Base-by-base conservation (phyloP, 2,797 vertebrate species). In the Myotis vivesi region DNA sequence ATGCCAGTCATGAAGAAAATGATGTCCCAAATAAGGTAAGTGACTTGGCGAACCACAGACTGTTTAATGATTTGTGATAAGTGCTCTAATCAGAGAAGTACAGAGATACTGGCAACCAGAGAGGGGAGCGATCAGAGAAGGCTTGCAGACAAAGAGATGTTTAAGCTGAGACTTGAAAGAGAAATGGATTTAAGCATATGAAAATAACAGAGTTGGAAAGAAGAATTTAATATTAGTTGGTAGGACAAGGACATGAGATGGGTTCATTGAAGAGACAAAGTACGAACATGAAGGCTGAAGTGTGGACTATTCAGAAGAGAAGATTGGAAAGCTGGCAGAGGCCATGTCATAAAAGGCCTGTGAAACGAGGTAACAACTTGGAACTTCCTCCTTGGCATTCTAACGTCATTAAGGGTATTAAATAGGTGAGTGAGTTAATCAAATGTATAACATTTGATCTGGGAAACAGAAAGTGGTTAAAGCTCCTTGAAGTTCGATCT, bases 1-100 rank as follows among this genome's bases (percentile, higher is more conserved):
- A 89, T 41, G 23, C 30, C 75, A 94, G 9, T 91, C 15, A 38
- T 66, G 71, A 92, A 93, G 76, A 87, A 66, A 92, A 84, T 28
- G 76, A 44, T 62, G 44, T 17, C n/a, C 66, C 13, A 80, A 89
- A 85, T 81, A 95, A 68, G 22, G 28, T 57, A 77, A 92, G 41
- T 87, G 28, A 80, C 51, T 82, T 85, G 9, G 49, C 28, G 20
- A 44, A 62, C 73, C 19, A 71, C 17, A 85, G 30, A 33, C 8
- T 75, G 7, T 57, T 49, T 10, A 64, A 88, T 62, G 41, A 68
- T 85, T 92, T 88, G 51, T 53, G 13, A 11, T 80, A 72, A 73
- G 23, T 30, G 3, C 11, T 49, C 36, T 91, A 28, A 57, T 8
- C 68, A n/a, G n/a, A 73, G 15, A 68, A 59, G 16, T 28, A 28